phyloP scores from a whole-genome alignment of 2,797 vertebrate genomes.

The Novumbra hubbsi region DNA sequence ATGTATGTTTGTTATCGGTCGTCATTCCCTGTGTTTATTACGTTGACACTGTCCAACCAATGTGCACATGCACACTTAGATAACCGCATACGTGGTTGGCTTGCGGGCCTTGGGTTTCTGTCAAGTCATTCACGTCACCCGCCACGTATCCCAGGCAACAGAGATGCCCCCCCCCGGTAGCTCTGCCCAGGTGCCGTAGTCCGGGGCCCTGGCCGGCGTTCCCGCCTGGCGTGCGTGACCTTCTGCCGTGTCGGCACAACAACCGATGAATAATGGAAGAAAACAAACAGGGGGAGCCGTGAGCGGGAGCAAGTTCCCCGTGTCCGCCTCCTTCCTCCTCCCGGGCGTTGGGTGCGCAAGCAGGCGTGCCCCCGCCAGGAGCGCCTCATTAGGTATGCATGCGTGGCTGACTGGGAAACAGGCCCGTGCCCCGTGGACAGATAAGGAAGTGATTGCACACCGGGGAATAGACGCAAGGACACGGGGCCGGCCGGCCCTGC shows the following conservation, averaged over 20 bases:
- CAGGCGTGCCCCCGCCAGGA: background rate
- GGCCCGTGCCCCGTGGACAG: slow-evolving; percentile 50
- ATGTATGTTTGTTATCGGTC: background rate
- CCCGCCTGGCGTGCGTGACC: background rate
- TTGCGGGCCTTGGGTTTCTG: background rate
- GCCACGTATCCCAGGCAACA: background rate
- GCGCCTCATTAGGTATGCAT: slow-evolving; percentile 38
- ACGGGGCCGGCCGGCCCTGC: slow-evolving; percentile 35
- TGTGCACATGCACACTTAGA: background rate
- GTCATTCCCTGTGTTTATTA: background rate
- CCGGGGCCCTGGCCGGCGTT: too few relatives aligned
- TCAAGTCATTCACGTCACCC: background rate
- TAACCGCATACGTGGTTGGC: background rate
- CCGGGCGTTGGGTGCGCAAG: background rate
- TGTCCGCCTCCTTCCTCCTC: background rate
- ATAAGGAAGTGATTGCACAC: slow-evolving; percentile 51
- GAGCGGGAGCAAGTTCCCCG: background rate
- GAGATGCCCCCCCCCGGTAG: background rate
- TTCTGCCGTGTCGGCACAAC: background rate
- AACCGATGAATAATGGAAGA: background rate
- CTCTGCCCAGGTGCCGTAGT: too few relatives aligned
- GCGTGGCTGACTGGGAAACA: slow-evolving; percentile 30
- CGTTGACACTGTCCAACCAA: background rate
- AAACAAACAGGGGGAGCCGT: background rate
- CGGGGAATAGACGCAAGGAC: slow-evolving; percentile 52